These are phyloP conservation scores for Nebria salina DNA, from an alignment of 2,888 invertebrate genomes.

Conservation along the genomic window DNA sequence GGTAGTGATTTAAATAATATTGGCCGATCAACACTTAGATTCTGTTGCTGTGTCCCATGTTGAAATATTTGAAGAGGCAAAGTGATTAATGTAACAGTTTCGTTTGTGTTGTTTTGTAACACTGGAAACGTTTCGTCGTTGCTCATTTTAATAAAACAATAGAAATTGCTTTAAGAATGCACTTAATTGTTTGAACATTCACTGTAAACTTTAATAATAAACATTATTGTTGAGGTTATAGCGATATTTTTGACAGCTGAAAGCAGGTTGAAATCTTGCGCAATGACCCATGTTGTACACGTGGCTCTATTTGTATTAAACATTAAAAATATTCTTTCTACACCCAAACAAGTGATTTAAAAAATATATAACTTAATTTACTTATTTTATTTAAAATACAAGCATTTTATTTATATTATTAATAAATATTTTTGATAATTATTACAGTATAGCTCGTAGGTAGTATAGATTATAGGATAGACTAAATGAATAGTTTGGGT, in stretches of 20 bases:
- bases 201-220: conserved; percentile 23
- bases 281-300: not conserved
- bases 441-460: not conserved
- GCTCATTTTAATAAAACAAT: not conserved
- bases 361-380: no score
- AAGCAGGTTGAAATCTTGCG: not conserved
- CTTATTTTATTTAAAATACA: no score
- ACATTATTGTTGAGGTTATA: conserved; percentile 43
- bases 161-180: not conserved
- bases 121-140: conserved; percentile 22
- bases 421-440: not conserved
- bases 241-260: conserved; percentile 23
- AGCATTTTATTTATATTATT: no score
- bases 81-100: conserved; percentile 39
- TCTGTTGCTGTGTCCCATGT: conserved; percentile 35
- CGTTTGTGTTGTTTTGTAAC: conserved; percentile 37
- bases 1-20: conserved; percentile 48
- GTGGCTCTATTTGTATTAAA: not conserved
- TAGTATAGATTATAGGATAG: not conserved
- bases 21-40: conserved; percentile 47
- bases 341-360: no score
- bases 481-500: not conserved
- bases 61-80: conserved; percentile 37
- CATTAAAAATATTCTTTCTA: no score
- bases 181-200: not conserved